Conservation (phyloP, 2,888 invertebrate genomes). For the Nudaria mundana region DNA sequence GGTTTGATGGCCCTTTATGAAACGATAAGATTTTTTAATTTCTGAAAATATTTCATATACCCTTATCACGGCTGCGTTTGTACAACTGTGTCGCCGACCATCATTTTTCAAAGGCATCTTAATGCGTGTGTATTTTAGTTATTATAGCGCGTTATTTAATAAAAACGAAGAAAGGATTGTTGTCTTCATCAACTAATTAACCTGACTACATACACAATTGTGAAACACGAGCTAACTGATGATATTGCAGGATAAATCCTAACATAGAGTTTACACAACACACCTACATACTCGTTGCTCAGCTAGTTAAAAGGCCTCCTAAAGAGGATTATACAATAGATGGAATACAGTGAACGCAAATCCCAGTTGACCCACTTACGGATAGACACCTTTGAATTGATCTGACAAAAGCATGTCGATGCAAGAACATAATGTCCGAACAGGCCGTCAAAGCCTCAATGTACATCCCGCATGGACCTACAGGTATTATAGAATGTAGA, state of each 20-base stretch:
- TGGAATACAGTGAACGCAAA: constrained; percentile 56
- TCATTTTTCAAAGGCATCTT: too few relatives aligned
- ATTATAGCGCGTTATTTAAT: too few relatives aligned
- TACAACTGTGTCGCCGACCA: too few relatives aligned
- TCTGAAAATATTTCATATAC: constrained; percentile 50
- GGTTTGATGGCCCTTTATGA: constrained; percentile 68
- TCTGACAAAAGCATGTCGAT: constrained; percentile 71
- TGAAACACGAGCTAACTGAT: too few relatives aligned
- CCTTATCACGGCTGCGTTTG: too few relatives aligned
- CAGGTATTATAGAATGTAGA: constrained; percentile 51
- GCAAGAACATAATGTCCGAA: constrained; percentile 68
- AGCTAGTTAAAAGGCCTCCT: constrained; percentile 49
- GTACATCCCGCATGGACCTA: constrained; percentile 67
- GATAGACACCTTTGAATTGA: constrained; percentile 68
- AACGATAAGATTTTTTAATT: constrained; percentile 52
- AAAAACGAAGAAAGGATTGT: too few relatives aligned
- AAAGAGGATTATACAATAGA: constrained; percentile 47
- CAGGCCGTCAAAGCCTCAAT: constrained; percentile 60
- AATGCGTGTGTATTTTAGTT: too few relatives aligned
- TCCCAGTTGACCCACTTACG: constrained; percentile 69
- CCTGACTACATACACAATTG: too few relatives aligned
- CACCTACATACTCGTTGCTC: constrained; percentile 46
- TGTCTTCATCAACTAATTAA: too few relatives aligned
- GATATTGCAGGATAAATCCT: too few relatives aligned
- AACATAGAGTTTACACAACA: too few relatives aligned